phyloP scores from a whole-genome alignment of 2,888 invertebrate genomes.

The Noctua janthina region DNA sequence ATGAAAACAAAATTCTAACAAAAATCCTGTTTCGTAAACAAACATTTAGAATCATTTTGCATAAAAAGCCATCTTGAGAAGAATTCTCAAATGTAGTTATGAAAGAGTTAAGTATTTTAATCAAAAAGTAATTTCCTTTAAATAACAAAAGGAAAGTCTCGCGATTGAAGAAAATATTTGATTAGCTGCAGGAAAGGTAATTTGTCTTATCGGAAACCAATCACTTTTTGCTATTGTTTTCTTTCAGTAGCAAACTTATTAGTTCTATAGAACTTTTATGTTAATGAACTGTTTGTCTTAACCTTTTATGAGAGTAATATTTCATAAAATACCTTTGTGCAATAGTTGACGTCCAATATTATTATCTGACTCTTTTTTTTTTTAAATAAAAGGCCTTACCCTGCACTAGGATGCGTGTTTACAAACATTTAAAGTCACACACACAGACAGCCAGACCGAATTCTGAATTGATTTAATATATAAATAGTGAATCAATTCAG shows the following conservation, averaged over 20 bases:
- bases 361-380: too few species aligned
- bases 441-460: neutral
- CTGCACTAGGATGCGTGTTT: neutral
- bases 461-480: too few species aligned
- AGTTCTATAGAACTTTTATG: too few species aligned
- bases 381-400: too few species aligned
- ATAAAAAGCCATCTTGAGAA: constrained; percentile 11
- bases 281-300: too few species aligned
- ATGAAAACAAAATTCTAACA: neutral
- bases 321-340: too few species aligned
- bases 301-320: too few species aligned
- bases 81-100: constrained; percentile 22
- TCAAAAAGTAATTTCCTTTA: constrained; percentile 56
- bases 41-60: constrained; percentile 16
- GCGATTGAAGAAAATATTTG: constrained; percentile 49
- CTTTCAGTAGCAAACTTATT: neutral
- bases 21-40: constrained; percentile 27
- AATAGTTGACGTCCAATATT: too few species aligned
- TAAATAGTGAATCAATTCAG: too few species aligned
- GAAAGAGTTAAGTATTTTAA: constrained; percentile 38
- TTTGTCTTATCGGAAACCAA: constrained; percentile 13
- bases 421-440: too few species aligned
- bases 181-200: constrained; percentile 31
- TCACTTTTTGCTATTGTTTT: constrained; percentile 10
- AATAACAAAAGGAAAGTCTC: constrained; percentile 23